Percentiles rank a stretch among this genome's conserved stretches.
Conservation (phyloP, 2,797 vertebrate genomes). For the Hippocampus kuda region DNA sequence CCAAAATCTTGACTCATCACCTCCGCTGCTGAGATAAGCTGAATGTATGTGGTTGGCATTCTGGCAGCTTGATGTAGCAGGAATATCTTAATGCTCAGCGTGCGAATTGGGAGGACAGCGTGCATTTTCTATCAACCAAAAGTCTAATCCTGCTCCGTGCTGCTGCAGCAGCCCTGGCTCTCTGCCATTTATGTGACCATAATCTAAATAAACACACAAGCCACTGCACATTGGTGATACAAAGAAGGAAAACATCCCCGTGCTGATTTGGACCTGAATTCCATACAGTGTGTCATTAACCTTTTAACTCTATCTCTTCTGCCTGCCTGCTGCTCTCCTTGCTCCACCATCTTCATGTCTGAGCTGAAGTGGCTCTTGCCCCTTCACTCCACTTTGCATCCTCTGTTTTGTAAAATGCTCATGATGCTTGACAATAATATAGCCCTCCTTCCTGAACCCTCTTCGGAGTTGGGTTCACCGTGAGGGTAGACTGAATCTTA, state of each 20-base stretch:
- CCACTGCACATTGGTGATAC: conserved; percentile 17
- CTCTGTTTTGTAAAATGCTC: conserved; percentile 9
- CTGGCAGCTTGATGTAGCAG: not conserved
- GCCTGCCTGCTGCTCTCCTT: conserved; percentile 7
- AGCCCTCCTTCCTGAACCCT: not conserved
- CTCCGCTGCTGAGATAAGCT: not conserved
- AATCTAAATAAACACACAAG: conserved; percentile 49
- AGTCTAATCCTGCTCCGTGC: conserved; percentile 35
- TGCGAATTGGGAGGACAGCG: conserved; percentile 8
- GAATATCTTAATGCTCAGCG: conserved; percentile 2
- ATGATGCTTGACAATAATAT: conserved; percentile 9
- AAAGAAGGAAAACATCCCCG: conserved; percentile 17
- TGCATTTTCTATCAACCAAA: conserved; percentile 14
- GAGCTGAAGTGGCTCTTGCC: conserved; percentile 10
- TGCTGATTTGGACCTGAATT: conserved; percentile 46
- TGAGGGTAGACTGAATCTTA: conserved; percentile 11
- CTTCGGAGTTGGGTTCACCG: conserved; percentile 22
- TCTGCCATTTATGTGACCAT: conserved; percentile 50
- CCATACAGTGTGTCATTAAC: conserved; percentile 38
- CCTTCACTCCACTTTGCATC: conserved; percentile 24
- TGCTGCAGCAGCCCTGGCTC: conserved; percentile 40
- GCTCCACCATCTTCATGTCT: conserved; percentile 10
- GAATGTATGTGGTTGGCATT: not conserved
- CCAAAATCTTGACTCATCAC: not conserved
- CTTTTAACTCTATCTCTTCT: conserved; percentile 31